Percentiles rank a stretch among this genome's conserved stretches.
These are phyloP conservation scores for Potorous gilbertii DNA, from an alignment of 2,797 vertebrate species.

Conservation along the genomic window DNA sequence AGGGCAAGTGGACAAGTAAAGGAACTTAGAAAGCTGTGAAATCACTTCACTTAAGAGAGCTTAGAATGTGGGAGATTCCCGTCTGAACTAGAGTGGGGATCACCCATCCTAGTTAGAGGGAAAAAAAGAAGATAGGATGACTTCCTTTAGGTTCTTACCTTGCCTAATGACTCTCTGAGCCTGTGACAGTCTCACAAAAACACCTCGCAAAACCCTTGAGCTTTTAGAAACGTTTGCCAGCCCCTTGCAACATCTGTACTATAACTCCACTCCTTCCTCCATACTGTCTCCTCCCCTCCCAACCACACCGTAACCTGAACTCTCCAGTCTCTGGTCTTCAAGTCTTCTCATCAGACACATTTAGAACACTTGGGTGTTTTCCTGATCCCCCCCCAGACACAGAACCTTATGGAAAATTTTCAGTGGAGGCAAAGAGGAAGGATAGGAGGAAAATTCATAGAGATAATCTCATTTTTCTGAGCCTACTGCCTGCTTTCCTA, in stretches of 20 bases:
- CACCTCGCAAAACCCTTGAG: neutral
- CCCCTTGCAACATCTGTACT: neutral
- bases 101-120: neutral
- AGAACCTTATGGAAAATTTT: neutral
- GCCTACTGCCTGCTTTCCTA: neutral
- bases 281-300: neutral
- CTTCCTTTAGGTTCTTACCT: neutral
- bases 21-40: neutral
- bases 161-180: neutral
- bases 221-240: slow-evolving; percentile 11
- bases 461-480: neutral
- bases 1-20: neutral
- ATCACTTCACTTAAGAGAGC: neutral
- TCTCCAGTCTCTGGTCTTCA: neutral
- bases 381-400: neutral
- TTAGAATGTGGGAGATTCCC: neutral
- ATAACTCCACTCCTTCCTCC: neutral
- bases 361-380: neutral
- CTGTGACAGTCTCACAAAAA: slow-evolving; percentile 4
- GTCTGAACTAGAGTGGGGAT: neutral
- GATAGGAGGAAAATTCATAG: neutral
- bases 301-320: neutral
- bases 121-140: neutral
- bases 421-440: neutral
- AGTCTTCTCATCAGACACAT: neutral